These are phyloP conservation scores for Ailuropoda melanoleuca DNA, from an alignment of 2,113 vertebrate genomes.

Conservation along the genomic window DNA sequence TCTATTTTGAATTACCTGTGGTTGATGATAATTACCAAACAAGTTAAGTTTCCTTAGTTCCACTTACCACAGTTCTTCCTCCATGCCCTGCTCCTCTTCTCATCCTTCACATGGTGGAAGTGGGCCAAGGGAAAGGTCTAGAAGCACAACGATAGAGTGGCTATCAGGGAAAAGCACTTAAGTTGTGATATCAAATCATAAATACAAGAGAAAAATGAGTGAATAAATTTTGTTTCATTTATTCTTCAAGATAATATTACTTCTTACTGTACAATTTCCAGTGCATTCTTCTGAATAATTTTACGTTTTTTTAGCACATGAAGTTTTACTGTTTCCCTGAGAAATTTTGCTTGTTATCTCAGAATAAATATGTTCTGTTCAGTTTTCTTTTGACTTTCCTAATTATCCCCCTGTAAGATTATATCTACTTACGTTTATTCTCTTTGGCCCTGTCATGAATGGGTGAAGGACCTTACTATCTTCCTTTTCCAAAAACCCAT, in stretches of 20 bases:
- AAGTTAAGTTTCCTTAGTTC: neutral
- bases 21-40: neutral
- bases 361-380: neutral
- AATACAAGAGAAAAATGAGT: neutral
- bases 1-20: neutral
- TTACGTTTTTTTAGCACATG: neutral
- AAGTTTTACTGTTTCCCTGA: neutral
- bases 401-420: neutral
- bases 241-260: neutral
- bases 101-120: neutral
- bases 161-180: neutral
- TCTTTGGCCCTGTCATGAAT: neutral
- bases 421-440: neutral
- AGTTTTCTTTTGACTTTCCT: neutral
- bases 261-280: conserved; percentile 11
- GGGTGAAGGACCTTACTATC: neutral
- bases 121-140: neutral
- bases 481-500: neutral
- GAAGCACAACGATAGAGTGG: neutral
- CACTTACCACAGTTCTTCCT: neutral
- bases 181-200: neutral
- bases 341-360: neutral
- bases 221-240: neutral
- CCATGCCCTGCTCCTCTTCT: neutral
- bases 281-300: conserved; percentile 5